A percentile compares a stretch with the other conserved stretches of the same genome.
Conservation (phyloP, 2,888 invertebrate species). For the Megastigmus dorsalis region DNA sequence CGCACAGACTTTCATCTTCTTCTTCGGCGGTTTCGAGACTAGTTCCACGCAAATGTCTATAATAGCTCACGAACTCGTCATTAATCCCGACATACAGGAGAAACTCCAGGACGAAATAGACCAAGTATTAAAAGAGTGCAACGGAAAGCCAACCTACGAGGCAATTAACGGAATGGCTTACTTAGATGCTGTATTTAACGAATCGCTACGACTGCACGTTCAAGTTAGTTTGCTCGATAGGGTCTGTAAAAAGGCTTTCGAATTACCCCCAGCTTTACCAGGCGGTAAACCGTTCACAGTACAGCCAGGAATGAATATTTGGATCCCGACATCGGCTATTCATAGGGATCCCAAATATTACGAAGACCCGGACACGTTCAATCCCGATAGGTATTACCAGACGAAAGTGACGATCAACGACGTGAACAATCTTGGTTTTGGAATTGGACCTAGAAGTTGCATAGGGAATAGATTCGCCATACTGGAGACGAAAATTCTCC, state of each 20-base stretch:
- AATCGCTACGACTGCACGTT: constrained; percentile 63
- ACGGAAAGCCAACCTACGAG: constrained; percentile 72
- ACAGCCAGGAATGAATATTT: constrained; percentile 63
- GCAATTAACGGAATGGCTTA: constrained; percentile 75
- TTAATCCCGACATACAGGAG: constrained; percentile 74
- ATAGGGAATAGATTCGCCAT: constrained; percentile 73
- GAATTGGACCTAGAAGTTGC: constrained; percentile 64
- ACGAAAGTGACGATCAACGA: neutral
- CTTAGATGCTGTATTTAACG: constrained; percentile 76
- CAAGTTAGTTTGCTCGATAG: constrained; percentile 62
- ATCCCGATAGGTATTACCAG: constrained; percentile 73
- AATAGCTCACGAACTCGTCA: constrained; percentile 60
- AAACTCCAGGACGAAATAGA: constrained; percentile 70
- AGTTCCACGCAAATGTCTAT: constrained; percentile 61
- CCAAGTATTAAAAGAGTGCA: constrained; percentile 60
- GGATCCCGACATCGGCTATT: constrained; percentile 64
- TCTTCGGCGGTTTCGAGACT: constrained; percentile 65
- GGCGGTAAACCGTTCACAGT: constrained; percentile 63
- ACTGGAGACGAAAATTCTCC: constrained; percentile 61
- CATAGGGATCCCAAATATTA: constrained; percentile 69
- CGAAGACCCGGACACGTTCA: constrained; percentile 69
- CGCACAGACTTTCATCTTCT: constrained; percentile 60
- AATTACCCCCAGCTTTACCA: constrained; percentile 62
- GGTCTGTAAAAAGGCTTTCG: constrained; percentile 62
- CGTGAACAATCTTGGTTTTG: constrained; percentile 61